Conservation (phyloP, 2,797 vertebrate genomes). For the Eulemur rubriventer region DNA sequence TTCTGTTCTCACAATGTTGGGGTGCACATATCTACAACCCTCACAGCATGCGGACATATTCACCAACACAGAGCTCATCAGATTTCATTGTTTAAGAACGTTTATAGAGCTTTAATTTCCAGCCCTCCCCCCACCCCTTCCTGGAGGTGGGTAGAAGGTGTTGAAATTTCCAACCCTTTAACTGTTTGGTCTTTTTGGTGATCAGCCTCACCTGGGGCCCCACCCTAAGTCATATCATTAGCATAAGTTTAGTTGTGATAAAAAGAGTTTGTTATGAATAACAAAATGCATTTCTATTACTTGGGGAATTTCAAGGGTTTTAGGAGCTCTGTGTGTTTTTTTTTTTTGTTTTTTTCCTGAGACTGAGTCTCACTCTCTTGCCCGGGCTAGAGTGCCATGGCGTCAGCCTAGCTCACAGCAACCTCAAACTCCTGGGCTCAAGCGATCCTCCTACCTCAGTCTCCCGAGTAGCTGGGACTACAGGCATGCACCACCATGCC, state of each 20-base stretch:
- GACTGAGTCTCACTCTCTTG: no score
- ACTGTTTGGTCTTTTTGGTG: not conserved
- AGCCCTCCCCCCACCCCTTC: no score
- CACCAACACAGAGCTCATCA: not conserved
- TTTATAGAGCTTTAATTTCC: not conserved
- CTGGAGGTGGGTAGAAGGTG: not conserved
- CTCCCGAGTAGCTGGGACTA: no score
- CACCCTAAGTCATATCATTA: not conserved
- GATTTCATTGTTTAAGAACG: not conserved
- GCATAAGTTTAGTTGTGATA: not conserved
- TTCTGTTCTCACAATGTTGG: not conserved
- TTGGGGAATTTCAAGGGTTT: not conserved
- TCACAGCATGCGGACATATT: not conserved
- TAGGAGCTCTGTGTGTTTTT: not conserved
- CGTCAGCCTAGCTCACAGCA: no score
- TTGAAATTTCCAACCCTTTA: not conserved
- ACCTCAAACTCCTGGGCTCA: no score
- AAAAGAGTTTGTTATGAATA: not conserved
- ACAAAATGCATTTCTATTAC: not conserved
- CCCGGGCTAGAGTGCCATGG: no score
- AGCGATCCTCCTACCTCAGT: no score
- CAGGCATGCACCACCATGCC: no score
- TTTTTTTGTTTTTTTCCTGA: no score
- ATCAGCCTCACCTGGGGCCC: no score
- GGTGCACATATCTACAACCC: not conserved